A percentile compares a stretch with the other conserved stretches of the same genome.
These are phyloP conservation scores for Nothura maculosa DNA, from an alignment of 2,797 vertebrate species.

Conservation along the genomic window DNA sequence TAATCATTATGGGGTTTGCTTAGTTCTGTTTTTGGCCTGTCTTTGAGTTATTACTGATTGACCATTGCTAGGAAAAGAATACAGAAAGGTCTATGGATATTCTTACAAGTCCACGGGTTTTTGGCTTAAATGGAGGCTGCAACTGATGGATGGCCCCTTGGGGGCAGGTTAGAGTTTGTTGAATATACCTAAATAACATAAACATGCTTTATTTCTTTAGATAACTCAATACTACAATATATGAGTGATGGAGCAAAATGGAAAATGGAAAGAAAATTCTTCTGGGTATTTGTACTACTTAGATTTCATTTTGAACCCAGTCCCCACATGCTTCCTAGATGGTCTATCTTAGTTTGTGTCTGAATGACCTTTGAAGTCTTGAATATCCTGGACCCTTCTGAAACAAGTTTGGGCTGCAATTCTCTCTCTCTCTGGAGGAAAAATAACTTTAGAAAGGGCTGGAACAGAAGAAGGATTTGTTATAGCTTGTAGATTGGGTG, in stretches of 20 bases:
- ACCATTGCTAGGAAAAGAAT: neutral
- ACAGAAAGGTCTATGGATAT: neutral
- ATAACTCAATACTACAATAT: constrained; percentile 59
- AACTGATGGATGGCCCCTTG: constrained; percentile 52
- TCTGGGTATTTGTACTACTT: constrained; percentile 56
- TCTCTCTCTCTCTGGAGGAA: constrained; percentile 40
- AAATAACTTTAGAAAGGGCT: constrained; percentile 50
- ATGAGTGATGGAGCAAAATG: constrained; percentile 67
- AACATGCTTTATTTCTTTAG: constrained; percentile 68
- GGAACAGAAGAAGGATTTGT: constrained; percentile 60
- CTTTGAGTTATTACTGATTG: neutral
- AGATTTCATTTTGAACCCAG: constrained; percentile 57
- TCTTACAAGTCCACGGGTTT: neutral
- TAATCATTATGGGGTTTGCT: neutral
- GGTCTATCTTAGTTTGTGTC: constrained; percentile 59
- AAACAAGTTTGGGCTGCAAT: constrained; percentile 56
- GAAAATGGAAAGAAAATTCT: constrained; percentile 71
- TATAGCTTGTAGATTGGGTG: constrained; percentile 37
- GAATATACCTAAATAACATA: constrained; percentile 57
- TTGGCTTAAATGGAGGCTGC: neutral
- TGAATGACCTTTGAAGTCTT: constrained; percentile 50
- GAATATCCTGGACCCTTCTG: constrained; percentile 33
- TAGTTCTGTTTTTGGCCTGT: neutral
- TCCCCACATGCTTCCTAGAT: neutral
- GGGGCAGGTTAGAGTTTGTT: constrained; percentile 49